Conservation (phyloP, 2,113 vertebrate genomes). For the Anoura caudifer region DNA sequence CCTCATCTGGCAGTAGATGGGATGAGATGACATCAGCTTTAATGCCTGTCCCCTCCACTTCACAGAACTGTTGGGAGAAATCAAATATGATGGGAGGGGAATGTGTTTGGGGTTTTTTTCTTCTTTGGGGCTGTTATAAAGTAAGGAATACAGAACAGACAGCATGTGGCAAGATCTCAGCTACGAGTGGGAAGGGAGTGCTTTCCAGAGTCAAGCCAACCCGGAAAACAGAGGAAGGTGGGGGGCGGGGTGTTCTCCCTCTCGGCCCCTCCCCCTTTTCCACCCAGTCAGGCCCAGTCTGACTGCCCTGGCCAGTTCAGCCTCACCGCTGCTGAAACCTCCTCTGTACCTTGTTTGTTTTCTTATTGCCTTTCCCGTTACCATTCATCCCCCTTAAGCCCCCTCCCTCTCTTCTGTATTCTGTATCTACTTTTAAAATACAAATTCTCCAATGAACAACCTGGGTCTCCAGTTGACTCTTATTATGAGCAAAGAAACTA, state of each 20-base stretch:
- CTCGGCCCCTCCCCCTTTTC: not conserved
- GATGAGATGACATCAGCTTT: not conserved
- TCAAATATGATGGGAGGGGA: not conserved
- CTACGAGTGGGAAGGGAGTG: not conserved
- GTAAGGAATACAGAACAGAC: not conserved
- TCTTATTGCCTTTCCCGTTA: not conserved
- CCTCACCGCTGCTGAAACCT: not conserved
- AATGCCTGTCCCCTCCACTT: not conserved
- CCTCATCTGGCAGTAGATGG: not conserved
- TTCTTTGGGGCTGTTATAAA: not conserved
- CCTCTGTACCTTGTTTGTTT: not conserved
- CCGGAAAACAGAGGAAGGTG: not conserved
- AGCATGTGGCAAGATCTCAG: not conserved
- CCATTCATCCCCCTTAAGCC: too few species aligned
- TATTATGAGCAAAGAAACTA: conserved; percentile 1
- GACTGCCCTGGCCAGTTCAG: not conserved
- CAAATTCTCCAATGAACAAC: not conserved
- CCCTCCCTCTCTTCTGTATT: not conserved
- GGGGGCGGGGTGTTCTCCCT: not conserved
- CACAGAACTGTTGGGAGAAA: not conserved
- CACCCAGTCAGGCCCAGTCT: not conserved
- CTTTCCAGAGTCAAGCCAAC: not conserved
- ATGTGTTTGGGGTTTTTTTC: not conserved
- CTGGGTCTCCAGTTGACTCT: not conserved
- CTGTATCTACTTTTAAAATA: not conserved